Conservation (phyloP, 2,888 invertebrate genomes). For the Sphaerophoria taeniata region DNA sequence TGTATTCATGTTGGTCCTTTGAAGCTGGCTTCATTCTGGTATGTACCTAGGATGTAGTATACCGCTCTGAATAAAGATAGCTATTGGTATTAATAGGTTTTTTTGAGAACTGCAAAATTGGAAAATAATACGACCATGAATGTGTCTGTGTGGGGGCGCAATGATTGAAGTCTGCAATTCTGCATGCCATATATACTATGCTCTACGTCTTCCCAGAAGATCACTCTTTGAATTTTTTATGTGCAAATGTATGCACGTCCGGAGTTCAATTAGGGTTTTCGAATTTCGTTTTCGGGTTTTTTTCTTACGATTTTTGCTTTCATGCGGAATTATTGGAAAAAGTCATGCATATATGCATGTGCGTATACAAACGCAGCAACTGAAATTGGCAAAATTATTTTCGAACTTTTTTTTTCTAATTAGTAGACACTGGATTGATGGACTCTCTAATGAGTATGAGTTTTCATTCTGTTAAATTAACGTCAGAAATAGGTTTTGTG, state of each 20-base stretch:
- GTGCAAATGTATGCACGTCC: constrained; percentile 1
- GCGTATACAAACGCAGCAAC: too few species aligned
- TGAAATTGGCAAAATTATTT: too few species aligned
- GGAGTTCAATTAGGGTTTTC: constrained; percentile 65
- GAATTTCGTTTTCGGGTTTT: constrained; percentile 48
- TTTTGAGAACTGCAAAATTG: constrained; percentile 44
- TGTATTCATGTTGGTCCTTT: constrained; percentile 31
- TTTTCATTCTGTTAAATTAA: too few species aligned
- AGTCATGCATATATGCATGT: too few species aligned
- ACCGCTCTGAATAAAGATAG: too few species aligned
- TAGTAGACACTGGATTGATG: too few species aligned
- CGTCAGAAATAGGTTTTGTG: too few species aligned
- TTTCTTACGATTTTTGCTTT: constrained; percentile 38
- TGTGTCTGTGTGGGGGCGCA: neutral
- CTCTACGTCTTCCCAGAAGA: constrained; percentile 13
- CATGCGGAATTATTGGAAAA: too few species aligned
- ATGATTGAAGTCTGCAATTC: constrained; percentile 19
- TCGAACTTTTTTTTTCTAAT: too few species aligned
- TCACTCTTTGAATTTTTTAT: neutral
- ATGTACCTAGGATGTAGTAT: neutral
- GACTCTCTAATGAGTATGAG: too few species aligned
- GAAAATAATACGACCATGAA: constrained; percentile 25
- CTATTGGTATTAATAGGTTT: neutral
- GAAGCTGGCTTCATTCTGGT: constrained; percentile 24
- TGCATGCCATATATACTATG: neutral